Base-by-base conservation (phyloP, 2,888 invertebrate genomes). In the Drosophila prostipennis region DNA sequence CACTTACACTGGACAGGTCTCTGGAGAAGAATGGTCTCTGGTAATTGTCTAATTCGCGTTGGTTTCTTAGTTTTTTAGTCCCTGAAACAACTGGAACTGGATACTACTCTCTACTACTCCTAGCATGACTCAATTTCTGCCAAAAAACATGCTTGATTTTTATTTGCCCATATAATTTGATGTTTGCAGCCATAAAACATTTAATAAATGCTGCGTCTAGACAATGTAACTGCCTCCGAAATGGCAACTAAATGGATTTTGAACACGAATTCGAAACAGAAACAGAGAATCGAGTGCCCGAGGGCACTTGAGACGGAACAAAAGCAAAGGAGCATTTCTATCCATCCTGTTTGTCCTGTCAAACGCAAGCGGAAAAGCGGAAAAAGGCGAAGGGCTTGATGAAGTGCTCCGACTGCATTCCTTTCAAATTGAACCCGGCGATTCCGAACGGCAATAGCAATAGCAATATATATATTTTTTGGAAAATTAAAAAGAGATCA, bases 191-290 rank as follows among this genome's bases (percentile, higher is more conserved):
- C 87, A 87, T 85, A 85, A 85, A 85, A 80, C 85, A 87, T 87
- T 84, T 85, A 87, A 87, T 82, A 85, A 85, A 85, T 80, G 85
- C 69, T 87, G 80, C 80, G 87, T 88, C 89, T 88, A 88, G 87
- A 88, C 87, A 80, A 84, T 77, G 77, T 82, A 88, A 88, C 88
- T 84, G 89, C 84, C 87, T 80, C 79, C 80, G 75, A 87, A 71
- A 87, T 87, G 87, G 76, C 79, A 89, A 84, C 84, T 86, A 80
- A 88, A 88, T 89, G 88, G 84, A 87, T 89, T 87, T 84, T 75
- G 74, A 77, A 64, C 84, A 86, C 80, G 85, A 78, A 73, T 82
- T 82, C 80, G 78, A 85, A 80, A 70, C 63, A 70, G 53, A 16
- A 55, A 42, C 43, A 43, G 23, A 19, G 19, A 34, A 34, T 32